Evolutionary conservation across 1,140 invertebrate genomes (phyloP).

Genomic region (Tenebrio molitor): DNA sequence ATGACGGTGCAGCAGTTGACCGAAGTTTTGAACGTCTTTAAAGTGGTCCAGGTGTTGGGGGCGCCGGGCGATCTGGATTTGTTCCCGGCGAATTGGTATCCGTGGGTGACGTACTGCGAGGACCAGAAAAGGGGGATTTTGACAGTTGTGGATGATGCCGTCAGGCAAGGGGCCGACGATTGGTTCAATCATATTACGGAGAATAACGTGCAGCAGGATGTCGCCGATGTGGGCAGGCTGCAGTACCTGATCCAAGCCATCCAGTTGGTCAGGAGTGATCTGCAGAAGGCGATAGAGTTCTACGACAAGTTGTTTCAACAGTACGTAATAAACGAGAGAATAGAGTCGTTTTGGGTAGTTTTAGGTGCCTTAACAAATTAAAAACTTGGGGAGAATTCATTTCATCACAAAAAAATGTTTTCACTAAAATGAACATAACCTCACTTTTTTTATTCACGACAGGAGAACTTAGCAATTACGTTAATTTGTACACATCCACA

Average conservation of each 20-base stretch:
- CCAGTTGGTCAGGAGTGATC: constrained; percentile 84
- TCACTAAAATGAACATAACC: no score
- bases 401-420: no score
- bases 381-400: no score
- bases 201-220: constrained; percentile 72
- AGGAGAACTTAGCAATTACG: no score
- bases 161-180: constrained; percentile 79
- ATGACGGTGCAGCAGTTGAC: constrained; percentile 76
- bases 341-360: constrained; percentile 39
- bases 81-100: constrained; percentile 78
- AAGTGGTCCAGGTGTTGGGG: constrained; percentile 72
- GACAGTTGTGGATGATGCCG: constrained; percentile 75
- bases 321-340: constrained; percentile 64
- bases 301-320: constrained; percentile 84
- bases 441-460: no score
- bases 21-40: constrained; percentile 79
- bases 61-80: constrained; percentile 74
- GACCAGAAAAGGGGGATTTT: constrained; percentile 73
- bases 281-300: constrained; percentile 83
- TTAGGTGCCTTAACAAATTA: no score
- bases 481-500: no score
- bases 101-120: constrained; percentile 70
- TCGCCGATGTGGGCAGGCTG: constrained; percentile 74
- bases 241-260: constrained; percentile 86
- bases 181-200: constrained; percentile 83